Base-by-base conservation (phyloP, 1,140 invertebrate genomes). In the Pseudobourletiella spinata region DNA sequence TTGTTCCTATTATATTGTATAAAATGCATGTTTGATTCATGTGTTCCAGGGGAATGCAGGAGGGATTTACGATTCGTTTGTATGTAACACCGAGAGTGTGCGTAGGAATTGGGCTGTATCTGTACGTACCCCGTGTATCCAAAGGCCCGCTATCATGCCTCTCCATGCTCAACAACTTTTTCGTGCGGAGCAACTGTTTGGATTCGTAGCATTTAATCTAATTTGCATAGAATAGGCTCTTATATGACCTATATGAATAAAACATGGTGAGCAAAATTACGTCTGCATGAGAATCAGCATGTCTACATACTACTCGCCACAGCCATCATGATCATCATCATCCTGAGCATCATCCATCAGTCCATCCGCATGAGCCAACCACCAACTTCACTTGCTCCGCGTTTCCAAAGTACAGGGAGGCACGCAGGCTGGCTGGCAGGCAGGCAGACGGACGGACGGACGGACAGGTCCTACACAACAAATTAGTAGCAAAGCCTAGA, bases 231-330 rank as follows among this genome's bases (percentile, higher is more conserved):
- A 26, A 51, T 51, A 51, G 14, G 48, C 15, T 51, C 18, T 51
- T 24, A n/a, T 8, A 51, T 51, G 48, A 51, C 48, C 48, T 25
- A 51, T 51, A 51, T 51, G 48, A 51, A 51, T 51, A 51, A 51
- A 51, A 51, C 48, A 51, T 51, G 48, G 8, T 26, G 24, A 51
- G 43, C 43, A 51, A 51, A 51, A 51, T 51, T 51, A 51, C 24
- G 48, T 51, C 48, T 26, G 44, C 18, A 8, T 39, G 8, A 39
- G 32, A 39, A 39, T 8, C n/a, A 11, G 8, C 32, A 39, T 39
- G 32, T 39, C 8, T 39, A 11, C n/a, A 39, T 39, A 39, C 32
- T 39, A 11, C 8, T 39, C 8, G 8, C 8, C 32, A 39, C 32
- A n/a, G 8, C n/a, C 8, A 11, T 8, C 32, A 8, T 39, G n/a